Base-by-base conservation (phyloP, 2,888 invertebrate genomes). In the Polyommatus icarus region DNA sequence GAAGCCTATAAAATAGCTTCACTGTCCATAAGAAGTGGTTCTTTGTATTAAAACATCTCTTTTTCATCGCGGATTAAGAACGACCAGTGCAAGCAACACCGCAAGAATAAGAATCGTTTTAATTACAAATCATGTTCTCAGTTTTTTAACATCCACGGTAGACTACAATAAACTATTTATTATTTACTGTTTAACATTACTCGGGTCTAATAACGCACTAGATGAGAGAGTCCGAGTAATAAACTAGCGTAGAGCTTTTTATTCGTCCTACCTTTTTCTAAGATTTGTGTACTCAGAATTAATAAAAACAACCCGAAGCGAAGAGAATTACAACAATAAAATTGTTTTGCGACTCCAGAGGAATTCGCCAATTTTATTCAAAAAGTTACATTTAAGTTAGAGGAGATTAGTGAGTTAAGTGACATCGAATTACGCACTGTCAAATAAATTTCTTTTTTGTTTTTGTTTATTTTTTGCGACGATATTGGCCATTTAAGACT, bases 241-340 rank as follows among this genome's bases (percentile, higher is more conserved):
- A 67, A 67, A 67, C 67, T 67, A 32, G 67, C 32, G 67, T 18
- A 32, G 67, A 67, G 67, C 67, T 67, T 18, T 67, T 67, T 67
- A 67, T 67, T 67, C 29, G 29, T 67, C 67, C 20, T 67, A 29
- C 67, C 67, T 67, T 67, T 67, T 67, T 67, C 67, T 67, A 67
- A 67, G 67, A 67, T 67, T 32, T 67, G 67, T 67, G 29, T 67
- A 29, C 67, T 6, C 67, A 29, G 67, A 67, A 67, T 67, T 67
- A 67, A 67, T 32, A 67, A 67, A 67, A 67, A 29, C 67, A 67
- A 29, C 67, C 29, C 15, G 61, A 61, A 15, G 67, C 67, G 67
- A 67, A 67, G 18, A 15, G 67, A 67, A 67, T 67, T 67, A 67
- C 67, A 67, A 67, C 29, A 67, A 67, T 32, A 6, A 67, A 67